A percentile compares a stretch with the other conserved stretches of the same genome.
phyloP scores from a whole-genome alignment of 2,797 vertebrate genomes.

The Saxicola maurus region DNA sequence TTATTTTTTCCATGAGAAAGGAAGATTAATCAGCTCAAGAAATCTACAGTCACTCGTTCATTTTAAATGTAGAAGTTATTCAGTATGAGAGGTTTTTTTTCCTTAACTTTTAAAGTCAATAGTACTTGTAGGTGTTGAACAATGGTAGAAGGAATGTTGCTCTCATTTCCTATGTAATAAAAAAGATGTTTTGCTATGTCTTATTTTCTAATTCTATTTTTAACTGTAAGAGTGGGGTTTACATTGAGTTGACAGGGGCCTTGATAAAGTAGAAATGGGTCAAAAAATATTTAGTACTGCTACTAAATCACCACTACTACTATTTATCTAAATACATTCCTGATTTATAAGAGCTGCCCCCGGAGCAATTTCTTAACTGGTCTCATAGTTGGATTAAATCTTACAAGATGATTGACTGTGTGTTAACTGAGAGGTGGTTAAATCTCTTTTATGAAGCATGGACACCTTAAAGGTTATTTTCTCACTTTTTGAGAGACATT shows the following conservation, averaged over 20 bases:
- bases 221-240: neutral
- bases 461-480: neutral
- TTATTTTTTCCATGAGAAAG: neutral
- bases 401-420: neutral
- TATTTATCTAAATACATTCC: neutral
- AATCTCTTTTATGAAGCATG: neutral
- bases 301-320: neutral
- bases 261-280: conserved; percentile 27
- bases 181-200: conserved; percentile 1
- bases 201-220: conserved; percentile 53
- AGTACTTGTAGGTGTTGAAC: neutral
- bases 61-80: neutral
- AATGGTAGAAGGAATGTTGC: conserved; percentile 7
- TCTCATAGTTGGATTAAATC: conserved; percentile 13
- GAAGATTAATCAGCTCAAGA: neutral
- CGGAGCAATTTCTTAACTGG: neutral
- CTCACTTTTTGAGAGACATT: neutral
- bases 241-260: neutral
- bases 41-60: neutral
- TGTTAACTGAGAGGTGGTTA: conserved; percentile 5
- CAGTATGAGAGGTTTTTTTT: neutral
- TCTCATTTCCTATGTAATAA: conserved; percentile 31
- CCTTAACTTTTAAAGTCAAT: conserved; percentile 2
- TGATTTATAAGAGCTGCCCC: conserved; percentile 4
- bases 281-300: conserved; percentile 11